A percentile compares a stretch with the other conserved stretches of the same genome.
These are phyloP conservation scores for Caenorhabditis briggsae DNA, from an alignment of 1,140 invertebrate species.

Conservation along the genomic window DNA sequence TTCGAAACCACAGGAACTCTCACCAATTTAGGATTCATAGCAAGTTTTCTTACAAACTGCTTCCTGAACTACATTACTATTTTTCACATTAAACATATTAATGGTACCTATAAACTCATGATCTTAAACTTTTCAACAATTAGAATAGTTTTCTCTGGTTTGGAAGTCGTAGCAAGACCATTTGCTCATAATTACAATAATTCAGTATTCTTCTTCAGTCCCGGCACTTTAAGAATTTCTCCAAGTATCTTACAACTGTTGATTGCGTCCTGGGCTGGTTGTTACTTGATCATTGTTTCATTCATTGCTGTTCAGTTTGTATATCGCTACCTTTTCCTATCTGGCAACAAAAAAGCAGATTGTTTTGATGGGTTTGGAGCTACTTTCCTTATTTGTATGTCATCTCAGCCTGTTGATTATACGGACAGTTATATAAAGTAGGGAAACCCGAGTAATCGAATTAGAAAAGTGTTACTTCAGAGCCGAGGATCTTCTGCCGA, in stretches of 20 bases:
- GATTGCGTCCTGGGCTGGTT: not conserved
- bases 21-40: not conserved
- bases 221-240: not conserved
- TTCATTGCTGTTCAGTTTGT: conserved; percentile 2
- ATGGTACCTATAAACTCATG: not conserved
- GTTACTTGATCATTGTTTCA: not conserved
- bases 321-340: not conserved
- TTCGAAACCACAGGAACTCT: no score
- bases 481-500: no score
- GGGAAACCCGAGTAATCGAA: no score
- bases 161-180: not conserved
- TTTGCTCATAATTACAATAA: not conserved
- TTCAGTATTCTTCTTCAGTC: not conserved
- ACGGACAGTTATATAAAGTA: not conserved
- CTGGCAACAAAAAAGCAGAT: not conserved
- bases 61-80: not conserved
- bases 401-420: not conserved
- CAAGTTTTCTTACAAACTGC: not conserved
- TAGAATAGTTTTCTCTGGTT: not conserved
- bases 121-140: not conserved
- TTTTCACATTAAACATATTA: not conserved
- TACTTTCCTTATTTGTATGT: no score
- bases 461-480: no score
- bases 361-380: not conserved
- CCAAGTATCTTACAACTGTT: not conserved